phyloP scores from a whole-genome alignment of 2,113 vertebrate species.

The Passer domesticus region DNA sequence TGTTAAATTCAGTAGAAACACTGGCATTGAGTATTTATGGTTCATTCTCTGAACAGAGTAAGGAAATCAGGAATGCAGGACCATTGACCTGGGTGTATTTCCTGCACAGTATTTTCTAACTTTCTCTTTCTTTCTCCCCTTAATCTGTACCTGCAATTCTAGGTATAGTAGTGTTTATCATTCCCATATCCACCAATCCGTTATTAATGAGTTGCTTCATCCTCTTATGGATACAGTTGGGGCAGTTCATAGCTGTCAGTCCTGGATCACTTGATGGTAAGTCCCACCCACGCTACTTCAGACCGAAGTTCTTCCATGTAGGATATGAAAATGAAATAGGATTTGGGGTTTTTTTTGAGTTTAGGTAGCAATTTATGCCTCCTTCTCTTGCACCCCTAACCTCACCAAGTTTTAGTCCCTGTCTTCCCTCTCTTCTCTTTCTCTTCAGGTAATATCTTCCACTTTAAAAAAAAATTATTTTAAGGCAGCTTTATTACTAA shows the following conservation, averaged over 20 bases:
- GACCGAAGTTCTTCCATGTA: slow-evolving; percentile 62
- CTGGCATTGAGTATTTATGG: not conserved
- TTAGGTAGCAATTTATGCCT: not conserved
- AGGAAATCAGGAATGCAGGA: slow-evolving; percentile 7
- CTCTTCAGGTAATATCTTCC: not conserved
- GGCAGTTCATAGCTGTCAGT: slow-evolving; percentile 72
- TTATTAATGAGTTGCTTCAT: slow-evolving; percentile 73
- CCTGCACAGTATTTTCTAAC: slow-evolving; percentile 60
- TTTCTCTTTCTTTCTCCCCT: slow-evolving; percentile 65
- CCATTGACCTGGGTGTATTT: slow-evolving; percentile 25
- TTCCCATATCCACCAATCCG: slow-evolving; percentile 72
- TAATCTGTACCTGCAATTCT: slow-evolving; percentile 66
- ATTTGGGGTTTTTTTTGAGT: not conserved
- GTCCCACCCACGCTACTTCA: slow-evolving; percentile 63
- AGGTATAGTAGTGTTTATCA: slow-evolving; percentile 72
- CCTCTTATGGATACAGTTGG: slow-evolving; percentile 68
- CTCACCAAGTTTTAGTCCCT: not conserved
- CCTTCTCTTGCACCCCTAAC: not conserved
- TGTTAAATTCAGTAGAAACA: not conserved
- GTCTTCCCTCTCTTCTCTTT: not conserved
- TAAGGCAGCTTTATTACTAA: not conserved
- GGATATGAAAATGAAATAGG: slow-evolving; percentile 42
- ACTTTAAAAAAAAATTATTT: not conserved
- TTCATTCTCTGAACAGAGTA: not conserved
- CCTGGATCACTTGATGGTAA: slow-evolving; percentile 71